Base-by-base conservation (phyloP, 2,888 invertebrate species). In the Pseudococcus viburni region DNA sequence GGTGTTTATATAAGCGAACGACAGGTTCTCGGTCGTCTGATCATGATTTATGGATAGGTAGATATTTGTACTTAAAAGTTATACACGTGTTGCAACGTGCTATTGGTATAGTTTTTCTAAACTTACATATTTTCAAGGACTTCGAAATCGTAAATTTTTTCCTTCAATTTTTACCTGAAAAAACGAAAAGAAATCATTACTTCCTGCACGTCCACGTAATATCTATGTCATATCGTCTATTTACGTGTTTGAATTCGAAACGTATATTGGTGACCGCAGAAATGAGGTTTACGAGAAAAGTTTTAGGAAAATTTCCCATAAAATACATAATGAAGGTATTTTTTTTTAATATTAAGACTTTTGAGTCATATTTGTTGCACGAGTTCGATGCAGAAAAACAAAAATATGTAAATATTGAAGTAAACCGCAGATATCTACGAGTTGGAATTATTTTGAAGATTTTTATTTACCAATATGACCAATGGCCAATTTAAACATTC, bases 131-230 rank as follows among this genome's bases (percentile, higher is more conserved):
- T 4, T 83, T 83, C 80, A 83, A 83, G 80, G 80, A 83, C 80
- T 83, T 83, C 4, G 19, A 19, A 83, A 46, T 83, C 80, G 80
- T 83, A 19, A 73, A 42, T 39, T 83, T 83, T 83, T 83, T 83
- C 12, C 12, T 39, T 33, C 15, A 5, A 19, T 80, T 80, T 83
- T 73, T 17, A 33, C 17, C 17, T 39, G 0, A 17, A 33, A 26
- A 83, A 42, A 42, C 0, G 42, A 42, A 83, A 15, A 19, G 19
- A 17, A 46, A 83, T 5, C 6, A 6, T 42, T 42, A 42, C 46
- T 83, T 80, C 46, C 46, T 83, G 19, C 46, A 46, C 8, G 80
- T 83, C 26, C 26, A 46, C 9, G 9, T 73, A 22, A 73, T 33
- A 17, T 33, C 8, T 33, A 73, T 33, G 73, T 17, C 33, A 73